phyloP scores from a whole-genome alignment of 2,797 vertebrate genomes.

The Morelia viridis region DNA sequence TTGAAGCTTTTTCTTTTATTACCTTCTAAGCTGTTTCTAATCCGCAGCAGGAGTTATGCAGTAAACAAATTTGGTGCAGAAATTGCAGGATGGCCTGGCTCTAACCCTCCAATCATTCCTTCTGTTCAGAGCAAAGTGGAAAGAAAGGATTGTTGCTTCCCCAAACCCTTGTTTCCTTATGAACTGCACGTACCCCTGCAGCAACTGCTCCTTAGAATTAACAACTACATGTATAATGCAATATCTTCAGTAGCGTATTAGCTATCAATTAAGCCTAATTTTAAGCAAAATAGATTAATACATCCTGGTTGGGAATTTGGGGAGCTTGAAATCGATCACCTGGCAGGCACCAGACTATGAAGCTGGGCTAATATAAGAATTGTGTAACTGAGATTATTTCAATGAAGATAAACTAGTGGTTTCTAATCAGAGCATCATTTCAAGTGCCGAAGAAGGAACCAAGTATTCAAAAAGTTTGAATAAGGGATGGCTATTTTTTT shows the following conservation, averaged over 20 bases:
- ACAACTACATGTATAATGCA: not conserved
- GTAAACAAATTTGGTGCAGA: constrained; percentile 19
- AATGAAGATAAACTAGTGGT: not conserved
- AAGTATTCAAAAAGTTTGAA: not conserved
- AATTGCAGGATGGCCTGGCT: constrained; percentile 21
- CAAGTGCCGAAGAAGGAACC: not conserved
- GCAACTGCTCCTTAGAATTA: not conserved
- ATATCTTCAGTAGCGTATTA: not conserved
- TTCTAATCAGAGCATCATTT: not conserved
- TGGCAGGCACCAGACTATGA: not conserved
- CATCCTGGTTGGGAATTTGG: not conserved
- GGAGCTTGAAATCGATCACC: not conserved
- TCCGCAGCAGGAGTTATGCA: constrained; percentile 10
- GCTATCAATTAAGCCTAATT: constrained; percentile 6
- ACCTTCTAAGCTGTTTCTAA: constrained; percentile 42
- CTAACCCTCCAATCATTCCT: constrained; percentile 20
- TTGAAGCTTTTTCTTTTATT: constrained; percentile 43
- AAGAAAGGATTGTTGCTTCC: constrained; percentile 6
- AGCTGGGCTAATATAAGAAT: not conserved
- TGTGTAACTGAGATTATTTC: constrained; percentile 11
- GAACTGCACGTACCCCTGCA: constrained; percentile 7
- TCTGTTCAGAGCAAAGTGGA: not conserved
- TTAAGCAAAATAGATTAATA: not conserved
- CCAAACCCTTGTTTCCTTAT: not conserved
- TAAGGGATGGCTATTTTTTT: not conserved